Conservation (phyloP, 2,113 vertebrate species). For the Percina caprodes region DNA sequence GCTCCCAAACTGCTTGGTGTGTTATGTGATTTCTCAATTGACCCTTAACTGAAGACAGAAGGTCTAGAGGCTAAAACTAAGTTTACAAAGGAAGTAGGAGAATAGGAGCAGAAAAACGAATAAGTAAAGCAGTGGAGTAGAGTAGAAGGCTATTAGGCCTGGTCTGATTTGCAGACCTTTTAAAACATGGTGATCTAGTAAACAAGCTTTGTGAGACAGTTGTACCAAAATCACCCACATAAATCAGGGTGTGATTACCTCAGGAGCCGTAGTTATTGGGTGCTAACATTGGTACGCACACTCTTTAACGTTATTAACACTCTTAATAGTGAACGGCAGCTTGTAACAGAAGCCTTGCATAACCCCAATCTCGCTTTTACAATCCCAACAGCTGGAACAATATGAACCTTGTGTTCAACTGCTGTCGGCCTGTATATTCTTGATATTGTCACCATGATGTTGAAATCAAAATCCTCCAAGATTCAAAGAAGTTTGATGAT, state of each 20-base stretch:
- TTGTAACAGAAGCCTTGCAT: slow-evolving; percentile 49
- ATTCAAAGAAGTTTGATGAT: slow-evolving; percentile 37
- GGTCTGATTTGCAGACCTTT: slow-evolving; percentile 47
- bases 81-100: slow-evolving; percentile 14
- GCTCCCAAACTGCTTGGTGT: background rate
- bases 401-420: slow-evolving; percentile 9
- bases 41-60: slow-evolving; percentile 14
- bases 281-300: slow-evolving; percentile 47
- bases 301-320: slow-evolving; percentile 62
- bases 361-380: slow-evolving; percentile 17
- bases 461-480: background rate
- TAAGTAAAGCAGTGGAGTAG: slow-evolving; percentile 24
- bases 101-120: slow-evolving; percentile 43
- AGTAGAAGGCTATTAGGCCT: slow-evolving; percentile 45
- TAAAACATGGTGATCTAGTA: slow-evolving; percentile 53
- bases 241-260: slow-evolving; percentile 64
- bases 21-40: slow-evolving; percentile 40
- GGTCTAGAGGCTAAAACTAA: slow-evolving; percentile 32
- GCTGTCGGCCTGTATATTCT: slow-evolving; percentile 38
- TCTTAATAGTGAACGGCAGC: slow-evolving; percentile 57
- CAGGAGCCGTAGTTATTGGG: slow-evolving; percentile 61
- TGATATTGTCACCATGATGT: background rate
- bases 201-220: slow-evolving; percentile 52
- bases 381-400: slow-evolving; percentile 32
- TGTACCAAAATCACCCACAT: slow-evolving; percentile 53